These are phyloP conservation scores for Melanotaenia nigrans DNA, from an alignment of 2,797 vertebrate genomes.

Conservation along the genomic window DNA sequence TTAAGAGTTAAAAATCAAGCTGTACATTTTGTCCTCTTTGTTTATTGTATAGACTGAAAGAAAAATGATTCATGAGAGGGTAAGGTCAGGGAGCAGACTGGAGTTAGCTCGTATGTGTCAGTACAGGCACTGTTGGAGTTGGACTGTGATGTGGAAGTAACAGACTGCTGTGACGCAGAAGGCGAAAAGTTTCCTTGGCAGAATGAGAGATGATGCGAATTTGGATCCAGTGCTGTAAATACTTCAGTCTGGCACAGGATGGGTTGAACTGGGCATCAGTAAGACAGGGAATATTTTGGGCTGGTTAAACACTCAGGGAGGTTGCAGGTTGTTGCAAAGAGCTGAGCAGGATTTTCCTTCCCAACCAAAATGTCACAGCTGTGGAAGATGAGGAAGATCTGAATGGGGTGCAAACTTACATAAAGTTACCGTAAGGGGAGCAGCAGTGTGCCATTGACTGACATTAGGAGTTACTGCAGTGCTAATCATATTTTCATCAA, in stretches of 20 bases:
- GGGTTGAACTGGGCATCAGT: constrained; percentile 53
- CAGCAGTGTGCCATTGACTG: neutral
- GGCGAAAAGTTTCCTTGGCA: constrained; percentile 60
- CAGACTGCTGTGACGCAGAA: constrained; percentile 52
- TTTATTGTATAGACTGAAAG: constrained; percentile 20
- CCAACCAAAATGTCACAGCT: constrained; percentile 29
- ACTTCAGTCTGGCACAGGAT: constrained; percentile 30
- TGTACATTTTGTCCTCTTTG: constrained; percentile 4
- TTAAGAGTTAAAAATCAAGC: neutral
- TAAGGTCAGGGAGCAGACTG: constrained; percentile 51
- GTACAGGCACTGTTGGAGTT: constrained; percentile 42
- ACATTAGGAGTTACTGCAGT: neutral
- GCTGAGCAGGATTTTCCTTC: constrained; percentile 59
- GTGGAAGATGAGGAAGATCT: constrained; percentile 33
- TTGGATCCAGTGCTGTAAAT: constrained; percentile 47
- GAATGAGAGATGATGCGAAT: constrained; percentile 22
- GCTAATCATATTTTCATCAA: neutral
- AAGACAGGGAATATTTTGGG: constrained; percentile 57
- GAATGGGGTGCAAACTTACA: neutral
- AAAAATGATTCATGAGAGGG: constrained; percentile 21
- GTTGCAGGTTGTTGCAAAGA: constrained; percentile 51
- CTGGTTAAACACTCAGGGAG: constrained; percentile 36
- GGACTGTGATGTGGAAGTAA: constrained; percentile 59
- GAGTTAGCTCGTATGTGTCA: constrained; percentile 34
- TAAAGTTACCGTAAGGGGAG: constrained; percentile 4